Evolutionary conservation across 2,888 invertebrate species (phyloP), one percentile per base, ranked within the genome.

Genomic region (Nysson spinosus): DNA sequence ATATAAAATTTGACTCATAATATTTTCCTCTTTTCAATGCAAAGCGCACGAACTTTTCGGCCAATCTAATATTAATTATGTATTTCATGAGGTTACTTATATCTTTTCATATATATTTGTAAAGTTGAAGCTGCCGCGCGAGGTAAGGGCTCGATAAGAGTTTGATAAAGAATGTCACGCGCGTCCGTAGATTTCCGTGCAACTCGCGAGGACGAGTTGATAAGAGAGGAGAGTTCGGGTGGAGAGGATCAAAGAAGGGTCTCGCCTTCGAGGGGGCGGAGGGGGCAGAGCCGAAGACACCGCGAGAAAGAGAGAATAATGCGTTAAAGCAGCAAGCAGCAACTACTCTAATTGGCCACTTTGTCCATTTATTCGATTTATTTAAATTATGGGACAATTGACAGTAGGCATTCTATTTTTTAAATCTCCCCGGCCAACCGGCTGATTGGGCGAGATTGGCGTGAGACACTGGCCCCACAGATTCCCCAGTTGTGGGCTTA

Each of bases 331-430:
- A 77, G 80, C 79, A 79, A 75, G 73, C 83, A 84, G 82, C 85
- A 85, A 85, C 85, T 85, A 85, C 85, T 86, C 86, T 87, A 87
- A 87, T 86, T 87, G 87, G 85, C 87, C 87, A 87, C 87, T 87
- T 87, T 87, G 87, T 86, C 86, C 87, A 87, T 87, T 87, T 86
- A 87, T 87, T 87, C 87, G 87, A 87, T 87, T 87, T 87, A 87
- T 87, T 87, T 87, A 87, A 87, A 87, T 87, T 86, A 87, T 87
- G 86, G 86, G 86, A 87, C 87, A 87, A 87, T 87, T 87, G 87
- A 87, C 87, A 86, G 86, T 86, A 87, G 87, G 86, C 86, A 87
- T 87, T 87, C 87, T 87, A 87, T 86, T 87, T 87, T 86, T 87
- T 87, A 86, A 86, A 86, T 87, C 87, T 87, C 85, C 86, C 86